Base-by-base conservation (phyloP, 2,797 vertebrate species). In the Mormyrus hasselquistii region DNA sequence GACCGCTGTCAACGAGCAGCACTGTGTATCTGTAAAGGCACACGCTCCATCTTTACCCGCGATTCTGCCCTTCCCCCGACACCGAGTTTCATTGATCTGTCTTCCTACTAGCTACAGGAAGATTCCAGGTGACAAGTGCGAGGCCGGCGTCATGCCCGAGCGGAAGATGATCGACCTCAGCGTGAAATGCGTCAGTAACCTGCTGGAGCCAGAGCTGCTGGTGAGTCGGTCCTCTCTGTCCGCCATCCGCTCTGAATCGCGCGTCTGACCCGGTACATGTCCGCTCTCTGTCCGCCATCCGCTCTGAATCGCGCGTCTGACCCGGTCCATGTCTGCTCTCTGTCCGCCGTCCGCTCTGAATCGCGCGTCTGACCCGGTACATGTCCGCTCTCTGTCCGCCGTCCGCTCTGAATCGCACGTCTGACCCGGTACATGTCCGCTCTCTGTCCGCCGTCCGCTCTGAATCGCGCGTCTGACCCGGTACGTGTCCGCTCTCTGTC, bases 81-180 rank as follows among this genome's bases (percentile, higher is more conserved):
- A 79, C 14, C 6, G 34, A 16, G 73, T 44, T 44, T 38, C 38
- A n/a, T 79, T 44, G 12, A 79, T 16, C 38, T 0, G 14, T 41
- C 69, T 38, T 76, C 69, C 69, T 79, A 62, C 49, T 93, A 99
- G 98, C 73, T 99, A 99, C 87, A 96, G 98, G 91, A 99, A 97
- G 92, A 98, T 99, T 93, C 98, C 98, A 0, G 98, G 98, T 89
- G 98, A 99, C 92, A 97, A 96, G 92, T 99, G 98, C 93, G 93
- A 94, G 5, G 97, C 96, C 7, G 98, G 98, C 2, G 14, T 92
- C 47, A 95, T 93, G 89, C 97, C 96, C 0, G 89, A 92, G 76
- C 94, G 98, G 47, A 93, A 96, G 92, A 96, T 96, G 92, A 97
- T 95, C 0, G 97, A 99, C 93, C 95, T 99, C 93, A 97, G 97